Conservation (phyloP, 1,140 invertebrate species). For the Ips nitidus region DNA sequence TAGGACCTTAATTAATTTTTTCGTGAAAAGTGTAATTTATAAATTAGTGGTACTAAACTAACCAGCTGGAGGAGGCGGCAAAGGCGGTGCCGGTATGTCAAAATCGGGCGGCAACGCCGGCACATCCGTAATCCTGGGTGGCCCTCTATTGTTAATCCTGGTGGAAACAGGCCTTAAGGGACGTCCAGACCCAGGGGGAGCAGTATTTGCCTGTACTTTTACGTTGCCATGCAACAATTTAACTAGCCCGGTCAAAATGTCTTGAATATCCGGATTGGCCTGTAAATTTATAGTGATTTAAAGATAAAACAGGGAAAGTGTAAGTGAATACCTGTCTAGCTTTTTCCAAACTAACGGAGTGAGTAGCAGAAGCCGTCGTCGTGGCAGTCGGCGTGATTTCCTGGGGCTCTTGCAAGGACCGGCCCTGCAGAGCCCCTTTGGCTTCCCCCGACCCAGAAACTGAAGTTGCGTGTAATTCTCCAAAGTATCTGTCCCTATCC, state of each 20-base stretch:
- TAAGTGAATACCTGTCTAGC: conserved; percentile 51
- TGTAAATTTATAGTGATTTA: conserved; percentile 6
- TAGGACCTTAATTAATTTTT: conserved; percentile 47
- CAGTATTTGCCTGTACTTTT: conserved; percentile 73
- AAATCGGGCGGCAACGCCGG: conserved; percentile 69
- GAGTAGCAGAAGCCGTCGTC: conserved; percentile 47
- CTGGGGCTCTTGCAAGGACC: conserved; percentile 66
- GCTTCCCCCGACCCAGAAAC: conserved; percentile 65
- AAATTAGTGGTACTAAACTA: neutral
- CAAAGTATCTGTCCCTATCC: conserved; percentile 28
- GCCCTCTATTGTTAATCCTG: conserved; percentile 86
- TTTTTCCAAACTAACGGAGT: conserved; percentile 49
- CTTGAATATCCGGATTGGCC: conserved; percentile 81
- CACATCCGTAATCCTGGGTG: conserved; percentile 76
- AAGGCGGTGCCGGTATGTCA: conserved; percentile 60
- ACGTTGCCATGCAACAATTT: conserved; percentile 87
- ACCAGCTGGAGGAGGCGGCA: conserved; percentile 49
- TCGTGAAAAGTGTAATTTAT: neutral
- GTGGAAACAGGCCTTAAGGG: conserved; percentile 61
- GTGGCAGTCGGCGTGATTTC: conserved; percentile 57
- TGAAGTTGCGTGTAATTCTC: conserved; percentile 27
- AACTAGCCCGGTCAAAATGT: conserved; percentile 87
- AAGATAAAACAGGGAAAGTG: neutral
- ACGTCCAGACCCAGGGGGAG: conserved; percentile 55
- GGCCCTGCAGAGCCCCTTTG: conserved; percentile 66